Evolutionary conservation across 2,888 invertebrate species (phyloP).

Genomic region (Eutolmus rufibarbis): DNA sequence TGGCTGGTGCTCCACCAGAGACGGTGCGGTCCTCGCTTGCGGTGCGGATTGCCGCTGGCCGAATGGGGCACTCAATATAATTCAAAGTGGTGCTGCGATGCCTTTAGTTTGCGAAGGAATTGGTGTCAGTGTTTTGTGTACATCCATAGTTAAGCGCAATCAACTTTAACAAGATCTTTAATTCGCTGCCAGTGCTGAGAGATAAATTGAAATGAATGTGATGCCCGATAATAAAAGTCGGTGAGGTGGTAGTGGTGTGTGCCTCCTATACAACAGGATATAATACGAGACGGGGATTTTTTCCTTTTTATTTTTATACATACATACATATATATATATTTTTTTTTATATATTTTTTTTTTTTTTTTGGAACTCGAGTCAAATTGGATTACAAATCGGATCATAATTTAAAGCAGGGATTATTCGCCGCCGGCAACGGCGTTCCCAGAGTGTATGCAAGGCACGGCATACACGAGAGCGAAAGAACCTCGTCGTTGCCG

Average conservation of each 20-base stretch:
- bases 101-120: not conserved
- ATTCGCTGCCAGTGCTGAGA: not conserved
- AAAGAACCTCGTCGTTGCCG: not conserved
- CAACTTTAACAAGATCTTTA: conserved; percentile 36
- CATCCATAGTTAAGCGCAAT: conserved; percentile 22
- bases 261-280: not conserved
- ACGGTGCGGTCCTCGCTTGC: not conserved
- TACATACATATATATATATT: not conserved
- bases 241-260: conserved; percentile 17
- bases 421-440: conserved; percentile 1
- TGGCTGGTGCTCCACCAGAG: not conserved
- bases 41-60: not conserved
- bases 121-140: conserved; percentile 32
- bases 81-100: not conserved
- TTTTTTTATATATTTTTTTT: no score
- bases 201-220: conserved; percentile 35
- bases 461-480: not conserved
- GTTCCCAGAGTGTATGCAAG: conserved; percentile 8
- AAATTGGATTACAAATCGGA: conserved; percentile 40
- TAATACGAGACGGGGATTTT: not conserved
- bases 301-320: not conserved
- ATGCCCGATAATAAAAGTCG: conserved; percentile 23
- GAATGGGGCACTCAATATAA: not conserved
- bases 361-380: conserved; percentile 28
- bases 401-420: conserved; percentile 37